A percentile compares a stretch with the other conserved stretches of the same genome.
These are phyloP conservation scores for Galleria mellonella DNA, from an alignment of 1,140 invertebrate genomes.

Conservation along the genomic window DNA sequence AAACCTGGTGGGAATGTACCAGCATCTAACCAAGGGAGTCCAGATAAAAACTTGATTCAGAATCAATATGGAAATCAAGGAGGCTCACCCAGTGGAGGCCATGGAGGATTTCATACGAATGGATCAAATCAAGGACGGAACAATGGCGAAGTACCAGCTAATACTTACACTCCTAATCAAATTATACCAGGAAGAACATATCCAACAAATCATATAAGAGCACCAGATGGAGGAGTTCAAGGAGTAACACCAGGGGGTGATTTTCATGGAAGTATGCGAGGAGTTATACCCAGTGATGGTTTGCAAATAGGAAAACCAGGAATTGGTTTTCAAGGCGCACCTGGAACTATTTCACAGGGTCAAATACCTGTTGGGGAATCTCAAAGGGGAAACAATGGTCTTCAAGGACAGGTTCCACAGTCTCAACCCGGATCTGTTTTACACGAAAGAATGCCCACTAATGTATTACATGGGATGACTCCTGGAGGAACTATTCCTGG, in stretches of 20 bases:
- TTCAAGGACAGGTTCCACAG: too few species aligned
- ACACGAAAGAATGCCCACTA: too few species aligned
- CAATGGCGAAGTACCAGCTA: neutral
- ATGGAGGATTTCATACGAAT: neutral
- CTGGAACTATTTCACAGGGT: neutral
- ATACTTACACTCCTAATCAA: too few species aligned
- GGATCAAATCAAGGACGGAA: neutral
- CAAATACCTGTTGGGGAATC: too few species aligned
- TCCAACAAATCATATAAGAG: neutral
- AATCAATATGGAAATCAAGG: slow-evolving; percentile 1
- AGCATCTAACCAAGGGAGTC: too few species aligned
- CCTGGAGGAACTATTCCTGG: too few species aligned
- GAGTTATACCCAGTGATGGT: neutral
- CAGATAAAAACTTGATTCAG: too few species aligned
- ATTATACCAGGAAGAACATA: neutral
- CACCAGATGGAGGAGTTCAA: neutral
- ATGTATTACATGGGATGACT: too few species aligned
- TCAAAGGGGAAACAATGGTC: too few species aligned
- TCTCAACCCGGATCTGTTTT: too few species aligned
- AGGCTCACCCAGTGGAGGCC: neutral
- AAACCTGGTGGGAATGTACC: neutral
- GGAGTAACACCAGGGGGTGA: neutral
- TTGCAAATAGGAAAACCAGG: neutral
- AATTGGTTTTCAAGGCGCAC: neutral
- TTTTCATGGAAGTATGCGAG: neutral